Conservation (phyloP, 2,797 vertebrate genomes). For the Sciurus carolinensis region DNA sequence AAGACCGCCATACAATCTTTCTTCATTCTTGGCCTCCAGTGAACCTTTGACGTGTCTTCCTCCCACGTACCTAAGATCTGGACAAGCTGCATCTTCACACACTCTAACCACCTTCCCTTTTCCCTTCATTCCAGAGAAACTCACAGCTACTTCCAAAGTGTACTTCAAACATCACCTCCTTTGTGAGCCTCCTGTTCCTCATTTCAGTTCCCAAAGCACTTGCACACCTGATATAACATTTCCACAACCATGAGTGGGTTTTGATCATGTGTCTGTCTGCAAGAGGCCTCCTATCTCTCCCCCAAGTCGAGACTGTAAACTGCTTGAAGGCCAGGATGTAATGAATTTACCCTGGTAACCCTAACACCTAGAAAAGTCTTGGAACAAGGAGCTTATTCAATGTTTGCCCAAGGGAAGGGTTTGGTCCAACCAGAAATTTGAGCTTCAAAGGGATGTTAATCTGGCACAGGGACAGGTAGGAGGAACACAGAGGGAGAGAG, state of each 20-base stretch:
- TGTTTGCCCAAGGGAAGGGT: conserved; percentile 11
- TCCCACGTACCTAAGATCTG: not conserved
- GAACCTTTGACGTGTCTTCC: not conserved
- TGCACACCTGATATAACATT: not conserved
- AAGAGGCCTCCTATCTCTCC: not conserved
- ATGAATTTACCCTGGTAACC: not conserved
- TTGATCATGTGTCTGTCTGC: not conserved
- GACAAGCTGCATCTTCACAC: not conserved
- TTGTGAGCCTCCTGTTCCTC: not conserved
- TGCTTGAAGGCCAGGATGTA: not conserved
- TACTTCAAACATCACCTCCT: not conserved
- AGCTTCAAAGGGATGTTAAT: not conserved
- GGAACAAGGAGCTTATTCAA: not conserved
- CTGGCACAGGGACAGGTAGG: not conserved
- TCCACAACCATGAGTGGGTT: not conserved
- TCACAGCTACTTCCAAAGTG: not conserved
- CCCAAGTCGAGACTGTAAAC: not conserved
- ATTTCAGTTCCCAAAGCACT: not conserved
- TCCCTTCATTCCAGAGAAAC: not conserved
- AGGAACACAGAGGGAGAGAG: not conserved
- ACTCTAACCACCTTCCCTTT: not conserved
- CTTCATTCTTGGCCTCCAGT: not conserved
- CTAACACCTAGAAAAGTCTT: not conserved
- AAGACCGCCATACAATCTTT: not conserved
- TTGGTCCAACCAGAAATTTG: not conserved